Percentiles rank a stretch among this genome's conserved stretches.
phyloP scores from a whole-genome alignment of 2,113 vertebrate genomes.

The Tauraco erythrolophus region DNA sequence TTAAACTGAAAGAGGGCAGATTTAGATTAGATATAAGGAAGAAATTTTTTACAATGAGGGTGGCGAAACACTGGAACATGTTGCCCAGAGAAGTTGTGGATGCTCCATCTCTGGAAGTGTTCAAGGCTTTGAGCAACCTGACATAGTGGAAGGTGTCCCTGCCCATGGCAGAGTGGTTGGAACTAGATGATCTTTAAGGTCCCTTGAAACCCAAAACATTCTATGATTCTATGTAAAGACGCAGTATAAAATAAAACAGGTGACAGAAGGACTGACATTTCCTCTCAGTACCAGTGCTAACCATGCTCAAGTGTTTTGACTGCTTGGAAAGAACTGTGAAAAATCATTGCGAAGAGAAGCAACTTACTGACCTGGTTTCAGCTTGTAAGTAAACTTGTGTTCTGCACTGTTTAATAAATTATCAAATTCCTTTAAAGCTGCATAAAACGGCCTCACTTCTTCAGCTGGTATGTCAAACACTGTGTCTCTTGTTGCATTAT shows the following conservation, averaged over 20 bases:
- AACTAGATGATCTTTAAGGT: too few species aligned
- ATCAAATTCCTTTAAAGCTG: conserved; percentile 86
- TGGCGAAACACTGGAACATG: too few species aligned
- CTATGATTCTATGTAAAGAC: not conserved
- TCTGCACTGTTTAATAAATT: conserved; percentile 83
- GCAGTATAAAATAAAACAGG: not conserved
- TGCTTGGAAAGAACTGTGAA: not conserved
- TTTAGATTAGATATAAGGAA: too few species aligned
- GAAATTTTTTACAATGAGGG: too few species aligned
- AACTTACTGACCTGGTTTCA: conserved; percentile 89
- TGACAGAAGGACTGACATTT: not conserved
- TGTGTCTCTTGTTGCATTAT: conserved; percentile 91
- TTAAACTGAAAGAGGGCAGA: too few species aligned
- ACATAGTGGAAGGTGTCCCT: too few species aligned
- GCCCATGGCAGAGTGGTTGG: too few species aligned
- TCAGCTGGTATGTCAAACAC: conserved; percentile 88
- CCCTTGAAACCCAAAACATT: too few species aligned
- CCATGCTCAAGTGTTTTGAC: not conserved
- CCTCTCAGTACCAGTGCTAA: not conserved
- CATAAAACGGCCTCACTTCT: conserved; percentile 90
- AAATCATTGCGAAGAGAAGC: not conserved
- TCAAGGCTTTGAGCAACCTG: too few species aligned
- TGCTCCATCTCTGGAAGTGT: too few species aligned
- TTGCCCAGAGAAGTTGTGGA: too few species aligned
- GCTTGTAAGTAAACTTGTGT: conserved; percentile 84